Evolutionary conservation across 1,140 invertebrate genomes (phyloP).

Genomic region (Drosophila obscura): DNA sequence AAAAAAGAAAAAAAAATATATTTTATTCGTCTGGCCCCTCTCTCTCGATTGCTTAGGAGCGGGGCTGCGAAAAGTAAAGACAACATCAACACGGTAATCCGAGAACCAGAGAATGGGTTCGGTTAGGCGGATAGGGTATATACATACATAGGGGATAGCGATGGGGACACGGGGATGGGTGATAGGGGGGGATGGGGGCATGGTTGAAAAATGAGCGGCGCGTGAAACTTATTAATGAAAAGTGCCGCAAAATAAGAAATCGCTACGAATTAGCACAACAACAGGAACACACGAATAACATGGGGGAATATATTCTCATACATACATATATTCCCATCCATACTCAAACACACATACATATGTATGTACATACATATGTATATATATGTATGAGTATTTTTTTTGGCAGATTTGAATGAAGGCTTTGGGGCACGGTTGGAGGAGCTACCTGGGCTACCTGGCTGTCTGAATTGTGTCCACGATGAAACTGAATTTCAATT

Average conservation of each 20-base stretch:
- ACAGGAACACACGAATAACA: constrained; percentile 31
- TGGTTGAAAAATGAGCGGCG: constrained; percentile 77
- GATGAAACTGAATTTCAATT: constrained; percentile 1
- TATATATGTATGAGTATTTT: not conserved
- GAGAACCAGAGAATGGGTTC: constrained; percentile 16
- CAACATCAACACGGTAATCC: constrained; percentile 79
- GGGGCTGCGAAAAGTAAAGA: constrained; percentile 52
- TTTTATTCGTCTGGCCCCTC: constrained; percentile 17
- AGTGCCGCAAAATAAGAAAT: constrained; percentile 71
- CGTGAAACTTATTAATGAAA: constrained; percentile 82
- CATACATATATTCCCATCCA: no score
- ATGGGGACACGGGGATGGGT: not conserved
- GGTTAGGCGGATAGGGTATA: no score
- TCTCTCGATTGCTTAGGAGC: constrained; percentile 2
- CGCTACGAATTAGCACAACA: constrained; percentile 64
- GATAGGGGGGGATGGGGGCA: constrained; percentile 13
- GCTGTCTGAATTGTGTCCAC: no score
- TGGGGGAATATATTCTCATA: constrained; percentile 8
- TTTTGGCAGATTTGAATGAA: constrained; percentile 3
- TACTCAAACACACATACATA: not conserved
- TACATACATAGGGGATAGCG: constrained; percentile 12
- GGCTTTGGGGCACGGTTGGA: constrained; percentile 1
- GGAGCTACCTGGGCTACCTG: constrained; percentile 7
- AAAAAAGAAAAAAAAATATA: constrained; percentile 8
- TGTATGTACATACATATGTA: no score